Evolutionary conservation across 2,113 vertebrate genomes (phyloP).

Genomic region (Seriola rivoliana): DNA sequence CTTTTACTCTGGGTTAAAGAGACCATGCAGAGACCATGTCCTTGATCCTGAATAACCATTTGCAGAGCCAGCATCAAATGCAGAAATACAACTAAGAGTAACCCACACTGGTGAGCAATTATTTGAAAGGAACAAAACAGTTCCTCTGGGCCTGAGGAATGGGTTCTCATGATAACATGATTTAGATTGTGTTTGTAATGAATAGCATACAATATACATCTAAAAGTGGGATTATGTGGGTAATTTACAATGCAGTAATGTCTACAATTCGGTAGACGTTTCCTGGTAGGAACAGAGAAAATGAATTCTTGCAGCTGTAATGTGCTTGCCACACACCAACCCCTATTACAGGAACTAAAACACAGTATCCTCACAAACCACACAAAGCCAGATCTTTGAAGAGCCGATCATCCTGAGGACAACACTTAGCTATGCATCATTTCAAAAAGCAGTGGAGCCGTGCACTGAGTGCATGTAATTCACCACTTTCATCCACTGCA

Average conservation of each 20-base stretch:
- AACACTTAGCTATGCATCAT: slow-evolving; percentile 63
- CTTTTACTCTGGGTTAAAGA: slow-evolving; percentile 57
- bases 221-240: slow-evolving; percentile 29
- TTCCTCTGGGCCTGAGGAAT: slow-evolving; percentile 1
- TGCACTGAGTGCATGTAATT: slow-evolving; percentile 57
- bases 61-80: slow-evolving; percentile 37
- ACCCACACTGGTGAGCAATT: slow-evolving; percentile 11
- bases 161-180: background rate
- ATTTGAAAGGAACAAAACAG: slow-evolving; percentile 22
- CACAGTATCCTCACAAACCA: slow-evolving; percentile 49
- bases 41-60: slow-evolving; percentile 47
- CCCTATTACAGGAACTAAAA: slow-evolving; percentile 48
- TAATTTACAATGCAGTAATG: slow-evolving; percentile 30
- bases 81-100: slow-evolving; percentile 36
- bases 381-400: slow-evolving; percentile 66
- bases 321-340: slow-evolving; percentile 16
- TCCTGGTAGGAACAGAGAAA: slow-evolving; percentile 40
- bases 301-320: slow-evolving; percentile 42
- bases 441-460: slow-evolving; percentile 59
- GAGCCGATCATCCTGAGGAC: slow-evolving; percentile 63
- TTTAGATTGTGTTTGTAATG: slow-evolving; percentile 20
- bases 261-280: slow-evolving; percentile 37
- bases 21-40: slow-evolving; percentile 20
- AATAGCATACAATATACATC: slow-evolving; percentile 21
- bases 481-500: slow-evolving; percentile 57